Evolutionary conservation across 2,797 vertebrate species (phyloP), one percentile per base, ranked within the genome.

Genomic region (Phoxinus dragarum): DNA sequence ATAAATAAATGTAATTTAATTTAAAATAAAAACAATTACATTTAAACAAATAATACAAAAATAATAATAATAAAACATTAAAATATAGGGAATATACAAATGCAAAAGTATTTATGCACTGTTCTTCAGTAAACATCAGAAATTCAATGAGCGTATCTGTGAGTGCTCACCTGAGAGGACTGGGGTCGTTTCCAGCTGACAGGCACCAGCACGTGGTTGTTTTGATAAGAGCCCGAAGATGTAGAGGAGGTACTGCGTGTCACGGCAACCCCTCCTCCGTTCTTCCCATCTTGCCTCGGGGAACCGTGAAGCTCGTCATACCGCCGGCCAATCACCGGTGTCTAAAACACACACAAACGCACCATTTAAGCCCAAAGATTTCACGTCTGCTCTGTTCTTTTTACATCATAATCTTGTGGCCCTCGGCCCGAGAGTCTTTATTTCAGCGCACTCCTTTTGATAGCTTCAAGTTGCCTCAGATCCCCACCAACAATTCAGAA

Each of bases 161-260:
- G 38, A 72, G 56, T 9, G 14, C 82, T 87, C 93, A 99, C 98
- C 97, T 99, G 98, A 88, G 98, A 99, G 67, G 95, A 97, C 79
- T 99, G 98, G 1, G 98, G 98, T 80, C 98, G 95, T 90, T 97
- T 99, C 98, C 98, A 99, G 95, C 98, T 98, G 89, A 99, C 98
- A 6, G 98, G 98, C 88, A 99, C 98, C 87, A 99, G 95, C 87
- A 98, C 97, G 64, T 88, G 87, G 87, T 97, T 98, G 83, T 98
- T 99, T 88, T 97, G 98, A 91, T 98, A 99, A 80, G 98, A 99
- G 31, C 98, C 97, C 0, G 98, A 99, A 0, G 98, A 99, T n/a
- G 98, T 98, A 86, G 98, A 99, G 42, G 98, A 99, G 0, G 97
- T 96, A 80, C 98, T 99, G 74, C 97, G 94, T 27, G 98, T 98